Base-by-base conservation (phyloP, 2,888 invertebrate species). In the Hylaea fasciaria region DNA sequence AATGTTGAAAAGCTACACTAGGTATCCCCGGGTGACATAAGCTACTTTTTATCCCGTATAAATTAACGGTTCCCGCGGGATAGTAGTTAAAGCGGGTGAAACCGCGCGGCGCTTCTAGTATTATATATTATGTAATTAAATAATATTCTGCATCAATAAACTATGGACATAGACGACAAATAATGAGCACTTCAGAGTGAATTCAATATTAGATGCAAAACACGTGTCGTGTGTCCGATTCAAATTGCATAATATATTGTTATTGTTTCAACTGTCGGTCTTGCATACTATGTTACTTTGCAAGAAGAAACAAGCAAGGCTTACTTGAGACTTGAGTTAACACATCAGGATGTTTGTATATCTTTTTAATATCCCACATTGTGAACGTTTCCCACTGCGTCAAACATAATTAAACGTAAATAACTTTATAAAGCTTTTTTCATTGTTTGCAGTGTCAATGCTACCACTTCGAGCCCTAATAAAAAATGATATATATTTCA, bases 401-500 rank as follows among this genome's bases (percentile, higher is more conserved):
- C n/a, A 10, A 40, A 40, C 40, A 13, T 5, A 14, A 13, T n/a
- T 40, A 40, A 13, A 40, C 12, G 40, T 14, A 14, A 40, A 44
- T 43, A 39, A 39, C 49, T 58, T 61, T 62, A 49, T 48, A 58
- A 29, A 50, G 10, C 28, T 57, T 57, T 58, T 37, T 22, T 46
- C 48, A 7, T 47, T 56, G 39, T 58, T 66, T 41, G 56, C 45
- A 41, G 37, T 61, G 65, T 58, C 64, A 65, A 57, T 60, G 56
- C 50, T 49, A 46, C 54, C 56, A 49, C 44, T 35, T 48, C 32
- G 41, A 57, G 57, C 32, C 51, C 44, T 44, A 65, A 65, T 63
- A 62, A 63, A 32, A 63, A 64, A 55, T 49, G 14, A 59, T 63
- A 66, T 68, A n/a, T n/a, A n/a, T 66, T 64, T 54, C 45, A 22